Evolutionary conservation across 2,797 vertebrate genomes (phyloP).

Genomic region (Anolis apletophallus): DNA sequence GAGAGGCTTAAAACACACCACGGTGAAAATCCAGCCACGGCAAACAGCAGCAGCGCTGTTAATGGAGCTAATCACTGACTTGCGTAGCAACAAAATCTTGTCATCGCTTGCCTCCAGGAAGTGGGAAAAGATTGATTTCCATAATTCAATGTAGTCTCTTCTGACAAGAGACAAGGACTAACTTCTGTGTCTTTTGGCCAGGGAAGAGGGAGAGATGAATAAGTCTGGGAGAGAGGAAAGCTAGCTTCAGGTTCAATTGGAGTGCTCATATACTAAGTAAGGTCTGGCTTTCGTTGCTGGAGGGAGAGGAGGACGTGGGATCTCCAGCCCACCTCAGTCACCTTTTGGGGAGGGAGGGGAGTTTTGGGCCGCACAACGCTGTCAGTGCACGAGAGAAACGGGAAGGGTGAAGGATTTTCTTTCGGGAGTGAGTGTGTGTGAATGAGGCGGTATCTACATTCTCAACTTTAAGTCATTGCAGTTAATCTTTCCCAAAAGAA

Average conservation of each 20-base stretch:
- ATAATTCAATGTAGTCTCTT: constrained; percentile 61
- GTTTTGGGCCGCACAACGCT: constrained; percentile 60
- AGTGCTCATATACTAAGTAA: constrained; percentile 74
- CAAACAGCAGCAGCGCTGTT: constrained; percentile 76
- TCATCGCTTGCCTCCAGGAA: constrained; percentile 68
- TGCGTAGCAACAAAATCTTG: constrained; percentile 68
- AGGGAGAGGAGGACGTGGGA: constrained; percentile 66
- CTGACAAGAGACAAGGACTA: constrained; percentile 71
- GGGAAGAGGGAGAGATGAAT: constrained; percentile 67
- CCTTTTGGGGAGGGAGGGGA: constrained; percentile 44
- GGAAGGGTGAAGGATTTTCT: constrained; percentile 76
- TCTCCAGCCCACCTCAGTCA: constrained; percentile 66
- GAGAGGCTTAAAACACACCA: constrained; percentile 93
- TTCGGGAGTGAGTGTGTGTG: constrained; percentile 86
- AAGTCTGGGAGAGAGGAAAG: constrained; percentile 67
- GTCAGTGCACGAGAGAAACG: constrained; percentile 59
- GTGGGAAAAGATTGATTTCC: constrained; percentile 60
- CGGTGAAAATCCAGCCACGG: constrained; percentile 86
- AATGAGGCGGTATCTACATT: constrained; percentile 84
- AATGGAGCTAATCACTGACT: constrained; percentile 81
- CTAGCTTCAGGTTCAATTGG: constrained; percentile 74
- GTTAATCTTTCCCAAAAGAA: constrained; percentile 76
- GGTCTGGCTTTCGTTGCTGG: constrained; percentile 76
- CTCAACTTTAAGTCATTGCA: constrained; percentile 82
- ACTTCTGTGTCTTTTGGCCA: constrained; percentile 72